Percentiles rank a stretch among this genome's conserved stretches.
Conservation (phyloP, 1,140 invertebrate genomes). For the Pectinophora gossypiella region DNA sequence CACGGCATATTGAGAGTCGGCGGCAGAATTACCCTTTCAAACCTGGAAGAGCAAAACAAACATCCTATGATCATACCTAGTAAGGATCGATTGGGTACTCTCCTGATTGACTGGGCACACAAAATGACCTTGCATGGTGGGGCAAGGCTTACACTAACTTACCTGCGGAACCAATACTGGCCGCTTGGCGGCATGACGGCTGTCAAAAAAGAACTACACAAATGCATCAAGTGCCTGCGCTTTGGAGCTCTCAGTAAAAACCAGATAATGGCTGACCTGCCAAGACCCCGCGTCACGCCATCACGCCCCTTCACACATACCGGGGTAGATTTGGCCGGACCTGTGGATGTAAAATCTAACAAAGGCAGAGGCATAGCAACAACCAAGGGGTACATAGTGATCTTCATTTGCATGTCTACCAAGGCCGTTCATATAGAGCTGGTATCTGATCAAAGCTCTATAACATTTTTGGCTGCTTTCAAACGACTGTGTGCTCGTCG, state of each 20-base stretch:
- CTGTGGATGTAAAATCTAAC: too few relatives aligned
- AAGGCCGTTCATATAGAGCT: constrained; percentile 54
- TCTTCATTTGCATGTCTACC: constrained; percentile 34
- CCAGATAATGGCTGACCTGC: constrained; percentile 25
- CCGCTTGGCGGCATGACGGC: constrained; percentile 14
- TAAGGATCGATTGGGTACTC: constrained; percentile 1
- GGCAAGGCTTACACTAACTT: constrained; percentile 15
- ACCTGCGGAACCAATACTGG: constrained; percentile 17
- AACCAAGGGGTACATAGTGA: constrained; percentile 19
- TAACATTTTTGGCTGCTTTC: constrained; percentile 39
- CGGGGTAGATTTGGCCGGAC: constrained; percentile 22
- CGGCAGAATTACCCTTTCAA: constrained; percentile 37
- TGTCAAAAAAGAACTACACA: constrained; percentile 16
- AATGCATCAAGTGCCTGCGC: constrained; percentile 17
- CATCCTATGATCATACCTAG: constrained; percentile 15
- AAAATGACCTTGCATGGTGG: constrained; percentile 15
- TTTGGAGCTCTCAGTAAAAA: constrained; percentile 4
- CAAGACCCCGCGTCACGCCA: constrained; percentile 11
- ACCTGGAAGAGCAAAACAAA: constrained; percentile 2
- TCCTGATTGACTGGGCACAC: constrained; percentile 16
- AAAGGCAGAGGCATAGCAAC: too few relatives aligned
- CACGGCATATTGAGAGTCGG: constrained; percentile 44
- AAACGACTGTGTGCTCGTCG: constrained; percentile 38
- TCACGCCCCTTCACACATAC: constrained; percentile 20
- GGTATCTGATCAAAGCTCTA: constrained; percentile 36